Conservation (phyloP, 1,140 invertebrate species). For the Mizuhopecten yessoensis region DNA sequence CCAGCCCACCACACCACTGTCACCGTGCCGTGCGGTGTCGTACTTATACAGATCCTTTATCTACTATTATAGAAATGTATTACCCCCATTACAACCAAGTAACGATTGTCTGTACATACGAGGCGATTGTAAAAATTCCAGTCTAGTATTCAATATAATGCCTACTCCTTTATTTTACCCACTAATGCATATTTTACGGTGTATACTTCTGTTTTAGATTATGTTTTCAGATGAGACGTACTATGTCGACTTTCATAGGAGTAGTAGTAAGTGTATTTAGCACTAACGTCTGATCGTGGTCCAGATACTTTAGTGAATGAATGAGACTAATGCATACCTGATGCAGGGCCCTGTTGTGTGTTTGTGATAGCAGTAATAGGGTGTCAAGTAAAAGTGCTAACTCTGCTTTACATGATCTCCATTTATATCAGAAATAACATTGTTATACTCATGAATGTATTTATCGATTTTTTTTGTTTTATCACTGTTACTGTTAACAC, state of each 20-base stretch:
- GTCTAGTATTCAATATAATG: background rate
- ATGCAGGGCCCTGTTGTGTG: background rate
- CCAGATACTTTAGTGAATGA: background rate
- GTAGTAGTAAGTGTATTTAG: background rate
- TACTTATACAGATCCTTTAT: background rate
- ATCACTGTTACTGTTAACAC: too few species aligned
- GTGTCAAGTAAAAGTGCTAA: background rate
- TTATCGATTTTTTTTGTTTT: too few species aligned
- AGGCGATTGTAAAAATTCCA: background rate
- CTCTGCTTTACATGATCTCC: background rate
- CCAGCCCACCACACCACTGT: conserved; percentile 18
- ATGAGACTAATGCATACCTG: background rate
- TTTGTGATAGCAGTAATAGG: background rate
- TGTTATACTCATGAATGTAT: too few species aligned
- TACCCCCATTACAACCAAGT: background rate
- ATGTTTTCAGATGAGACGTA: background rate
- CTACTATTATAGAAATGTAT: background rate
- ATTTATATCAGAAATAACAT: too few species aligned
- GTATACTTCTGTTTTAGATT: background rate
- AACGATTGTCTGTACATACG: background rate
- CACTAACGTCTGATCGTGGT: background rate
- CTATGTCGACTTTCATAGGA: background rate
- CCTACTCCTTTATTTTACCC: background rate
- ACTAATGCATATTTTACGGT: background rate
- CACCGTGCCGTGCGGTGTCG: background rate